Conservation (phyloP, 2,797 vertebrate species). For the Clarias pachynema region DNA sequence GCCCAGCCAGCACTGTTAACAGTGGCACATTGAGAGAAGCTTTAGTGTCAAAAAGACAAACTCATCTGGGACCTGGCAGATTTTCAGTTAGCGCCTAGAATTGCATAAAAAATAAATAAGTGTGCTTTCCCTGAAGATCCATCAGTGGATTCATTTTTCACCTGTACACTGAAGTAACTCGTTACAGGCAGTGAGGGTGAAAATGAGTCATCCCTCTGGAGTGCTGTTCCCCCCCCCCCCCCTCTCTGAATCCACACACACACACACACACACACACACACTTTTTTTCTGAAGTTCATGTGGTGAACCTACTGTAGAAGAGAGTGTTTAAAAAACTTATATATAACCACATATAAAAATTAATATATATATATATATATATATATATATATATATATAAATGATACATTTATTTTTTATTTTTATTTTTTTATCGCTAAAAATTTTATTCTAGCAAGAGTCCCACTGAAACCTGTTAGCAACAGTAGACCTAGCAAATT, state of each 20-base stretch:
- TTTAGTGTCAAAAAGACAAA: slow-evolving; percentile 22
- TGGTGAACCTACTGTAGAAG: neutral
- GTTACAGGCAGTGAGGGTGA: slow-evolving; percentile 43
- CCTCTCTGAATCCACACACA: neutral
- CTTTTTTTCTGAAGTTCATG: neutral
- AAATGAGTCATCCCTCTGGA: slow-evolving; percentile 51
- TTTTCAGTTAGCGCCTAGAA: slow-evolving; percentile 12
- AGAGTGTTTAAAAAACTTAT: neutral
- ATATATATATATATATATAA: too few species aligned
- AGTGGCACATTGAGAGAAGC: neutral
- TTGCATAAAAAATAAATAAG: slow-evolving; percentile 36
- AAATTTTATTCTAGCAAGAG: too few species aligned
- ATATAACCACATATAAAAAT: too few species aligned
- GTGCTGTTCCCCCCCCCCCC: neutral
- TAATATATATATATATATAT: too few species aligned
- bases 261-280: neutral
- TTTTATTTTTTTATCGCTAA: too few species aligned
- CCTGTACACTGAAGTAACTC: slow-evolving; percentile 51
- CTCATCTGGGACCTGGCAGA: slow-evolving; percentile 28
- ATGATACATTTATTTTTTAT: too few species aligned
- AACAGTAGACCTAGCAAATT: neutral
- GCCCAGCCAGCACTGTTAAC: neutral
- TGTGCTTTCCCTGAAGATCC: slow-evolving; percentile 26
- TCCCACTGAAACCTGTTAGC: too few species aligned
- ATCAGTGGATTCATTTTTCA: slow-evolving; percentile 46